Percentiles rank a stretch among this genome's conserved stretches.
Conservation (phyloP, 2,888 invertebrate genomes). For the Melanchra persicariae region DNA sequence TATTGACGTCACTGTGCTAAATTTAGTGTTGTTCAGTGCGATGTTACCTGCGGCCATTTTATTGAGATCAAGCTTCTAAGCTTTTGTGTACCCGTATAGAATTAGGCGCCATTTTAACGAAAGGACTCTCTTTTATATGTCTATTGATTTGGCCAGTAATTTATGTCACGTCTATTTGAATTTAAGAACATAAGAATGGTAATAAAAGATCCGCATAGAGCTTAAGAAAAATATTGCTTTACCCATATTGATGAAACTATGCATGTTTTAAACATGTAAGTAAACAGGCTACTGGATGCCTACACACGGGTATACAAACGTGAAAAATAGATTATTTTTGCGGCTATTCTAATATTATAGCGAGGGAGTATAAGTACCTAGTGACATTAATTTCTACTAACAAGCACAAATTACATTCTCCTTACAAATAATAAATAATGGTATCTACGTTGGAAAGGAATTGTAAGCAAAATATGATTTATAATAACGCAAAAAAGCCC, state of each 20-base stretch:
- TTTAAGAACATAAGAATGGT: background rate
- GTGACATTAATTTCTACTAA: background rate
- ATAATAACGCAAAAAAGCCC: conserved; percentile 69
- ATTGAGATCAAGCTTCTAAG: conserved; percentile 73
- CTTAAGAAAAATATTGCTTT: background rate
- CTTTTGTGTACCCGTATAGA: conserved; percentile 61
- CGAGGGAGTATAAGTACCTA: background rate
- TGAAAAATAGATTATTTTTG: background rate
- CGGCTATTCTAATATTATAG: background rate
- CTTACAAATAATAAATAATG: conserved; percentile 11
- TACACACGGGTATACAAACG: background rate
- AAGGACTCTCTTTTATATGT: conserved; percentile 24
- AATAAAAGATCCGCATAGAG: background rate
- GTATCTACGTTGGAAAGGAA: conserved; percentile 37
- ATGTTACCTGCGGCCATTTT: conserved; percentile 74
- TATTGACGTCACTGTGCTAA: conserved; percentile 86
- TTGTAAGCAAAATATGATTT: conserved; percentile 69
- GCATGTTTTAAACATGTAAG: background rate
- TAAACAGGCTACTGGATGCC: too few species aligned
- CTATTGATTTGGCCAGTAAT: conserved; percentile 11
- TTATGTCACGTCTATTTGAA: background rate
- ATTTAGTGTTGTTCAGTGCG: conserved; percentile 78
- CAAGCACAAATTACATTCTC: background rate
- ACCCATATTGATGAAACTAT: background rate
- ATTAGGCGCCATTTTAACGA: conserved; percentile 32